Evolutionary conservation across 1,140 invertebrate genomes (phyloP).

Genomic region (Ditylenchus dipsaci): DNA sequence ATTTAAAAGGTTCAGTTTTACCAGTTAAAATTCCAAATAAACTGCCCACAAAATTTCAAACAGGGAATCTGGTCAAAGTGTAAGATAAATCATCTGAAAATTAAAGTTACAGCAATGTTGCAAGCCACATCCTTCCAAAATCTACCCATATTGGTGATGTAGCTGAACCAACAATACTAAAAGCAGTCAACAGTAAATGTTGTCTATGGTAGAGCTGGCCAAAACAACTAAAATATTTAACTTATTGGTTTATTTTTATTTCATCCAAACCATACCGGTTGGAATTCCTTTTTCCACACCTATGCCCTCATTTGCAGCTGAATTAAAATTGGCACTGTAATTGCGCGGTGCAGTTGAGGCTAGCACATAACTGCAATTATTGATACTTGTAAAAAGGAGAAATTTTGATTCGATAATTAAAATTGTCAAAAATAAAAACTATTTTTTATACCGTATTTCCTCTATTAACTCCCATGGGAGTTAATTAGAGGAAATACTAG

Average conservation of each 20-base stretch:
- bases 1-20: conserved; percentile 6
- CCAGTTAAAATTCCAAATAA: conserved; percentile 47
- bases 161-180: conserved; percentile 76
- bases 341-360: conserved; percentile 88
- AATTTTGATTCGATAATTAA: too few species aligned
- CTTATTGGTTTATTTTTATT: too few species aligned
- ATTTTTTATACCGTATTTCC: too few species aligned
- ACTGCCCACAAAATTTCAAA: conserved; percentile 56
- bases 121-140: too few species aligned
- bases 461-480: too few species aligned
- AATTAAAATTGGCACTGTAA: conserved; percentile 84
- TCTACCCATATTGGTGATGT: conserved; percentile 67
- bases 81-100: conserved; percentile 57
- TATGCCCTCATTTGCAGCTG: conserved; percentile 75
- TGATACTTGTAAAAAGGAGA: too few species aligned
- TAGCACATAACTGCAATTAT: conserved; percentile 68
- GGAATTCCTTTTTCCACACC: conserved; percentile 89
- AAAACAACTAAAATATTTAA: conserved; percentile 68
- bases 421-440: too few species aligned
- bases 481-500: too few species aligned
- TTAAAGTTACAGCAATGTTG: too few species aligned
- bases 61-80: conserved; percentile 59
- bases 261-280: conserved; percentile 61
- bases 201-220: conserved; percentile 81
- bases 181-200: conserved; percentile 78